Evolutionary conservation across 92 coral and sea anemone species (phyloP).

Genomic region (Epizoanthus rinbou): DNA sequence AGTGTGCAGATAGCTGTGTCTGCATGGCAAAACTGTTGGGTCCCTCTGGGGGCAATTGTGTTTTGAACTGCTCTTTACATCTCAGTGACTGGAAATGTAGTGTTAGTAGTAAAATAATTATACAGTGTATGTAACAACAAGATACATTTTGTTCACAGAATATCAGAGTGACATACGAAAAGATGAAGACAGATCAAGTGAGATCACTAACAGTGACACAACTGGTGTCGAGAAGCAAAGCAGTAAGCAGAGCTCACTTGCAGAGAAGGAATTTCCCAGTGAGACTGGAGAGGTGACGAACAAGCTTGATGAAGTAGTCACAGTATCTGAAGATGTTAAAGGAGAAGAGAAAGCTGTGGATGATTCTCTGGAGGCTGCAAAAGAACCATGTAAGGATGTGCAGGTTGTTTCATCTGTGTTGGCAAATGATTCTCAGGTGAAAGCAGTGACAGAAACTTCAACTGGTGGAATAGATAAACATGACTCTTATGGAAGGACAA

Average conservation of each 20-base stretch:
- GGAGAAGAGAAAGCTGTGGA: background rate
- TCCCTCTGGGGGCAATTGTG: too few relatives aligned
- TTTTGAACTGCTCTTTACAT: too few relatives aligned
- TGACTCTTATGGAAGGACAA: background rate
- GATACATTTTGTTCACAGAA: constrained; percentile 18
- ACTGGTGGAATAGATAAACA: background rate
- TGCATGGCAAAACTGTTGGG: too few relatives aligned
- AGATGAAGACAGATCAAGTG: background rate
- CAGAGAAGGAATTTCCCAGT: background rate
- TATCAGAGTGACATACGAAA: background rate
- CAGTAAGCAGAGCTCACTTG: too few relatives aligned
- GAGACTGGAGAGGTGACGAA: background rate
- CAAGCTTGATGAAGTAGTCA: background rate
- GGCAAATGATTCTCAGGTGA: background rate
- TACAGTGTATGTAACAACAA: too few relatives aligned
- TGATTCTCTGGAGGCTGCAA: background rate
- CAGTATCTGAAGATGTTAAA: background rate
- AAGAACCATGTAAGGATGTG: background rate
- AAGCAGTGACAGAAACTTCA: background rate
- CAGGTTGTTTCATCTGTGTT: background rate
- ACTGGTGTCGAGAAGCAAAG: background rate
- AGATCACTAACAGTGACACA: background rate
- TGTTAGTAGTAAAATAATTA: too few relatives aligned
- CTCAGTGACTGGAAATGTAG: too few relatives aligned
- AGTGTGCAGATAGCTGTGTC: too few relatives aligned